These are phyloP conservation scores for Blastomussa wellsi DNA, from an alignment of 92 coral and sea anemone species.

Conservation along the genomic window DNA sequence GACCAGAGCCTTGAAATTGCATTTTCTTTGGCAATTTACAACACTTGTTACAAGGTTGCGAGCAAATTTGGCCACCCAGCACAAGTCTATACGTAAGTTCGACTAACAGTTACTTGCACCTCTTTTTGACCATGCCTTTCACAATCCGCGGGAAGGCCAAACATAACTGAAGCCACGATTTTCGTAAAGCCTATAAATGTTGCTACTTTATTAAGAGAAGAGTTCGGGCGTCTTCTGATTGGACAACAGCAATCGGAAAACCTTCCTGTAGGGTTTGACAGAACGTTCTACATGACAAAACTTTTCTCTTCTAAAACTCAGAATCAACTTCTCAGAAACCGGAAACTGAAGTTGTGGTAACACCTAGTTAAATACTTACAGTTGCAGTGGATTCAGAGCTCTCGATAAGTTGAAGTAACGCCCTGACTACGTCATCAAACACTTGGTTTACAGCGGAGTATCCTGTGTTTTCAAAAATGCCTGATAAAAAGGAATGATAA, in stretches of 20 bases:
- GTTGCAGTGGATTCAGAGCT: slow-evolving; percentile 25
- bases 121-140: no score
- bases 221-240: not conserved
- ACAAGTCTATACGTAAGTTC: no score
- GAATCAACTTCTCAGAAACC: not conserved
- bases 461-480: slow-evolving; percentile 5
- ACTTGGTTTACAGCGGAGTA: not conserved
- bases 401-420: slow-evolving; percentile 28
- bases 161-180: no score
- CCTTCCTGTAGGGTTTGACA: not conserved
- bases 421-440: slow-evolving; percentile 13
- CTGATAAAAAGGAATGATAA: not conserved
- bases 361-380: slow-evolving; percentile 8
- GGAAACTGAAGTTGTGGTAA: not conserved
- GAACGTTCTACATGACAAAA: not conserved
- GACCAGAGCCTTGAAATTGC: no score
- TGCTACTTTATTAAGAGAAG: not conserved
- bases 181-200: not conserved
- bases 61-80: no score
- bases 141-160: not conserved
- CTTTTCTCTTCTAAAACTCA: not conserved
- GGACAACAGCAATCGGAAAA: not conserved
- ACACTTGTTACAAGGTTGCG: no score
- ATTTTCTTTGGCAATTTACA: no score
- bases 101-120: no score